phyloP scores from a whole-genome alignment of 2,888 invertebrate genomes.

The Pristionchus maxplancki region DNA sequence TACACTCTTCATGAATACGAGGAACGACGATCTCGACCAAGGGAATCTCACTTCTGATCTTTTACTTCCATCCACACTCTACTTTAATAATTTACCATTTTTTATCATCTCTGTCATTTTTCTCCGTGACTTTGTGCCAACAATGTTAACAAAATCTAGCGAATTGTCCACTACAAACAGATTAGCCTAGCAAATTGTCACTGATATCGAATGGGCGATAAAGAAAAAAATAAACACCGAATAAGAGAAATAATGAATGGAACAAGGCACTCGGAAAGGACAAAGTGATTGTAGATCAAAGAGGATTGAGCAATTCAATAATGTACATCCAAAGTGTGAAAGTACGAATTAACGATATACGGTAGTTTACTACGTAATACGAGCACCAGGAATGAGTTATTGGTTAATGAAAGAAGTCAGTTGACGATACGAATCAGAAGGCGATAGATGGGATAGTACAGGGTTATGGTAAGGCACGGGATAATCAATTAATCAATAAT shows the following conservation, averaged over 20 bases:
- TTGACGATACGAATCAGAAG: slow-evolving; percentile 2
- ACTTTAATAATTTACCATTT: neutral
- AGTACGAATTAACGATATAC: slow-evolving; percentile 3
- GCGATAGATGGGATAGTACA: neutral
- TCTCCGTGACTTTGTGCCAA: neutral
- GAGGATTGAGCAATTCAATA: slow-evolving; percentile 5
- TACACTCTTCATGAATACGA: slow-evolving; percentile 32
- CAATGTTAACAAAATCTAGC: neutral
- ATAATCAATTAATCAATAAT: slow-evolving; percentile 28
- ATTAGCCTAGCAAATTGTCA: neutral
- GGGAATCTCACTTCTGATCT: slow-evolving; percentile 50
- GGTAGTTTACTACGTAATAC: slow-evolving; percentile 8
- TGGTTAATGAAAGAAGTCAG: neutral
- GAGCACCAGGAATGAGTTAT: slow-evolving; percentile 5
- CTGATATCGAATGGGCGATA: neutral
- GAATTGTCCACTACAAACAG: neutral
- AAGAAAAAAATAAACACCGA: neutral
- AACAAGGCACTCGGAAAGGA: slow-evolving; percentile 32
- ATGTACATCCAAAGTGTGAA: slow-evolving; percentile 27
- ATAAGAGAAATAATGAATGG: neutral
- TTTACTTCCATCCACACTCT: neutral
- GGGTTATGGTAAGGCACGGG: neutral
- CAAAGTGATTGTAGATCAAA: neutral
- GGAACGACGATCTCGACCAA: slow-evolving; percentile 20
- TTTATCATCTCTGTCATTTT: slow-evolving; percentile 1